These are phyloP conservation scores for Acrobasis repandana DNA, from an alignment of 2,888 invertebrate genomes.

Conservation along the genomic window DNA sequence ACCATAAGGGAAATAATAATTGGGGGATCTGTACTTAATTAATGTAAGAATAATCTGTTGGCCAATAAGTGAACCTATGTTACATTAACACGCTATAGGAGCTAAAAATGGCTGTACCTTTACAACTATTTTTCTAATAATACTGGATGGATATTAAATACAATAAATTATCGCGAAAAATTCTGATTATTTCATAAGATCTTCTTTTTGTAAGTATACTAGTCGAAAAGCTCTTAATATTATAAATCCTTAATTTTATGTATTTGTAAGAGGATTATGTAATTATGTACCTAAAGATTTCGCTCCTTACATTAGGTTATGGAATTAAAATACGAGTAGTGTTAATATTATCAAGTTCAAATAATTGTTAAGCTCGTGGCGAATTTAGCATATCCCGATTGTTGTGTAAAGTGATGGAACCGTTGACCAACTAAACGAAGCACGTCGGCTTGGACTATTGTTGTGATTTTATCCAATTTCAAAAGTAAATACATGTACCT, in stretches of 20 bases:
- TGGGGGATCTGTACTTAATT: slow-evolving; percentile 41
- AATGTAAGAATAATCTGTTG: slow-evolving; percentile 43
- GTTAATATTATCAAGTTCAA: slow-evolving; percentile 47
- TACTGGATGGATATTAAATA: slow-evolving; percentile 80
- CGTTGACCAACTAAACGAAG: neutral
- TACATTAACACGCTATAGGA: slow-evolving; percentile 65
- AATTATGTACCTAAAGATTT: slow-evolving; percentile 61
- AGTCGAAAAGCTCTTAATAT: slow-evolving; percentile 78
- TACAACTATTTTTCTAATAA: slow-evolving; percentile 78
- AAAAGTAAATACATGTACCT: neutral
- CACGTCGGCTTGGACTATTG: slow-evolving; percentile 5
- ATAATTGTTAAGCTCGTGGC: slow-evolving; percentile 64
- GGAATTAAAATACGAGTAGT: slow-evolving; percentile 48
- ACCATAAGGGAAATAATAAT: slow-evolving; percentile 35
- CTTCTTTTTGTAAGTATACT: slow-evolving; percentile 76
- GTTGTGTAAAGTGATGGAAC: slow-evolving; percentile 2
- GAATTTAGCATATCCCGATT: slow-evolving; percentile 34
- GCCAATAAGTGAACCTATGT: slow-evolving; percentile 63
- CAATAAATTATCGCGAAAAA: slow-evolving; percentile 76
- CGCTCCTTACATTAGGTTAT: slow-evolving; percentile 59
- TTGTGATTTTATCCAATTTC: neutral
- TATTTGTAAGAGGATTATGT: slow-evolving; percentile 64
- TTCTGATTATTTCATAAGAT: slow-evolving; percentile 78
- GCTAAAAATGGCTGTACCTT: slow-evolving; percentile 65
- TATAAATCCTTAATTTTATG: slow-evolving; percentile 67